Evolutionary conservation across 1,140 invertebrate genomes (phyloP), one percentile per base, ranked within the genome.

Genomic region (Leptinotarsa undecemlineata): DNA sequence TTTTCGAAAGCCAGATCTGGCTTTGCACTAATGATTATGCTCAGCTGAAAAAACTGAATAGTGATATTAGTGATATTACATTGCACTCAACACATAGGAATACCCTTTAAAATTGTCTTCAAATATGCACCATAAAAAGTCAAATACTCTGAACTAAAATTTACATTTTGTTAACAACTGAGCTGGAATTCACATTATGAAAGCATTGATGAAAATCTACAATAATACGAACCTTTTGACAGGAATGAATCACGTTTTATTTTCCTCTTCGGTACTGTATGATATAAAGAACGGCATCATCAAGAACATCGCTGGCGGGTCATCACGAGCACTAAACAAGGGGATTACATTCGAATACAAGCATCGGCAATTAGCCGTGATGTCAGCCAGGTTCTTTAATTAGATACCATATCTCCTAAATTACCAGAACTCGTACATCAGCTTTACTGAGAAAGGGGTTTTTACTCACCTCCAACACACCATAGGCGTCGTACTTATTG

Each of bases 361-460:
- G 77, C 75, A 78, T 76, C 72, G 72, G 77, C 77, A 78, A 78
- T 78, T 78, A 78, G 77, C 74, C 69, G 64, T 72, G 57, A 72
- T 78, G 77, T 78, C 72, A 78, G 75, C 67, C 62, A 68, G 62
- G 64, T 78, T 78, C 72, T 74, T 76, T 76, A 78, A 78, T 78
- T 78, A 78, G 77, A 78, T 78, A 76, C 48, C 72, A 67, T 75
- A 74, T 75, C 73, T 68, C 72, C 76, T 74, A 77, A 75, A 77
- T 77, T 77, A 77, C 74, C 57, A 51, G 69, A 20, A 21, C 73
- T 74, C 69, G 74, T 75, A 75, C 61, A 75, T 75, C 74, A 73
- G 66, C 26, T 64, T 72, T 72, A 60, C 51, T 48, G 26, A 19
- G 61, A 64, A 61, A 64, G 26, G 61, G 33, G 19, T 64, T 72